Conservation (phyloP, 2,888 invertebrate species). For the Schizotus pectinicornis region DNA sequence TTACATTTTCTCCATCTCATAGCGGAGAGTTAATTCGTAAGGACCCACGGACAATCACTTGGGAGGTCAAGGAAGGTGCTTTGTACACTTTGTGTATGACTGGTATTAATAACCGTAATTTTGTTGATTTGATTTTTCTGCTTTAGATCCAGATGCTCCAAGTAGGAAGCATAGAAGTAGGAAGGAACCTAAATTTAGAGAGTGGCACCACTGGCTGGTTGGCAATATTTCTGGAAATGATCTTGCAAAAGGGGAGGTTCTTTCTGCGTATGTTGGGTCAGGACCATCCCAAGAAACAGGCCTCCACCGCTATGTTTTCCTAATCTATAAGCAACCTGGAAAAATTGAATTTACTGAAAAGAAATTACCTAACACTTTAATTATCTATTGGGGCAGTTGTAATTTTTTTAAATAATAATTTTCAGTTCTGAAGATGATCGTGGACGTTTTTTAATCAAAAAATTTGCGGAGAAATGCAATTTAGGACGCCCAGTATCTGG, state of each 20-base stretch:
- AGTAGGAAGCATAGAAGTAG: too few species aligned
- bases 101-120: slow-evolving; percentile 30
- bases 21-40: too few species aligned
- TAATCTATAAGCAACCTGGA: slow-evolving; percentile 59
- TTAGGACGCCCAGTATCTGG: slow-evolving; percentile 84
- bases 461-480: slow-evolving; percentile 81
- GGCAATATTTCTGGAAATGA: slow-evolving; percentile 81
- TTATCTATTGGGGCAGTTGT: neutral
- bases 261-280: slow-evolving; percentile 82
- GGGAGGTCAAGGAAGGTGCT: slow-evolving; percentile 56
- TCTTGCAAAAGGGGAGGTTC: slow-evolving; percentile 72
- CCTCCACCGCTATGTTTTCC: slow-evolving; percentile 74
- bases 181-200: slow-evolving; percentile 77
- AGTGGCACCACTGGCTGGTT: slow-evolving; percentile 93
- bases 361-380: slow-evolving; percentile 42
- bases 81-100: slow-evolving; percentile 68
- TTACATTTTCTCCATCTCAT: too few species aligned
- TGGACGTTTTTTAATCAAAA: slow-evolving; percentile 69
- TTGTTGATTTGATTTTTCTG: neutral
- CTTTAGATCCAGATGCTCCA: slow-evolving; percentile 87
- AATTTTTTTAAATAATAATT: slow-evolving; percentile 12
- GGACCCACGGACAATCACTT: slow-evolving; percentile 60
- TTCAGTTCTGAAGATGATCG: slow-evolving; percentile 61
- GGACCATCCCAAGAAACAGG: slow-evolving; percentile 78
- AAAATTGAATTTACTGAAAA: slow-evolving; percentile 51